Evolutionary conservation across 1,140 invertebrate species (phyloP).

Genomic region (Grapholita molesta): DNA sequence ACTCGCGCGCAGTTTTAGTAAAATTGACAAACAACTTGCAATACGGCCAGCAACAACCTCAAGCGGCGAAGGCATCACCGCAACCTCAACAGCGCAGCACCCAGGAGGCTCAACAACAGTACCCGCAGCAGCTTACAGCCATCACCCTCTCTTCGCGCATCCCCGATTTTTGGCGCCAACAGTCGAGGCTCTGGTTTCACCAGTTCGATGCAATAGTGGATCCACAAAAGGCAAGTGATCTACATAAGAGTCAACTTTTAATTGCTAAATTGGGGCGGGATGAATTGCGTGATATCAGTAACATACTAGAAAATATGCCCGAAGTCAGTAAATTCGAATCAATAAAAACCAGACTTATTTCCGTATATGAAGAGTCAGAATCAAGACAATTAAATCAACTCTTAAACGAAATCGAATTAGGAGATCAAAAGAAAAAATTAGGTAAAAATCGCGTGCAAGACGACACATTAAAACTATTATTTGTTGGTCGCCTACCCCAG

Average conservation of each 20-base stretch:
- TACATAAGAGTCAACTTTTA: background rate
- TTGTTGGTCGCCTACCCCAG: conserved; percentile 20
- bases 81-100: too few species aligned
- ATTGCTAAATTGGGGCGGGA: background rate
- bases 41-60: background rate
- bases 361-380: background rate
- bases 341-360: background rate
- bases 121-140: background rate
- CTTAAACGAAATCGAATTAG: conserved; percentile 21
- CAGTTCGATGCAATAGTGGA: background rate
- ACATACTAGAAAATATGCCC: background rate
- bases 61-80: background rate
- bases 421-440: conserved; percentile 23
- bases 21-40: too few species aligned
- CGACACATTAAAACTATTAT: conserved; percentile 21
- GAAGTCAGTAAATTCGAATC: background rate
- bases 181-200: background rate
- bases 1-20: background rate
- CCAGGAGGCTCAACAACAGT: background rate
- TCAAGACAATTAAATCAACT: conserved; percentile 12
- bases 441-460: conserved; percentile 22
- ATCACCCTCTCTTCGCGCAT: background rate
- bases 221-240: background rate
- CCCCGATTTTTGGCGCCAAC: background rate
- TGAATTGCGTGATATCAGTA: background rate